A percentile compares a stretch with the other conserved stretches of the same genome.
These are phyloP conservation scores for Eulithis testata DNA, from an alignment of 2,888 invertebrate species.

Conservation along the genomic window DNA sequence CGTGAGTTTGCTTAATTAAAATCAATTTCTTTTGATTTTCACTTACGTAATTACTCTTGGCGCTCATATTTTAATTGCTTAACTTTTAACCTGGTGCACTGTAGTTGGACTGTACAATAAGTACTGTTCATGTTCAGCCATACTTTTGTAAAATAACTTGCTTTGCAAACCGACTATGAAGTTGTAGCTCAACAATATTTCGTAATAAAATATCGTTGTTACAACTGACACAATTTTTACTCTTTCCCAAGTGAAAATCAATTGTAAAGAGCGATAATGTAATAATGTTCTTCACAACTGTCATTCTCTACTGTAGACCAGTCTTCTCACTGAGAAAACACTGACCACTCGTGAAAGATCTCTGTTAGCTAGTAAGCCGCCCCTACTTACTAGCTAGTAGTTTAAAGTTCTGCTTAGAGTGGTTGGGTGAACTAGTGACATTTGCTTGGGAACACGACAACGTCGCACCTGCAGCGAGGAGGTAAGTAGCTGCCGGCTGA, in stretches of 20 bases:
- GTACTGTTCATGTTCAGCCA: no score
- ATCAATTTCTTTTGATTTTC: no score
- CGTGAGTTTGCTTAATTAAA: no score
- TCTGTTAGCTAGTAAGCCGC: conserved; percentile 3
- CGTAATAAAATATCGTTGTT: no score
- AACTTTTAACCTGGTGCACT: no score
- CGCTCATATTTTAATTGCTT: no score
- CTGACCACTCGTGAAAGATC: conserved; percentile 35
- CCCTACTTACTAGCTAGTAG: neutral
- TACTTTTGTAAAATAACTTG: no score
- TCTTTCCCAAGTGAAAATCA: conserved; percentile 46
- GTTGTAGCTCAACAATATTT: no score
- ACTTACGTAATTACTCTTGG: no score
- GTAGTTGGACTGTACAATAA: no score
- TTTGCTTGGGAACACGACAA: conserved; percentile 54
- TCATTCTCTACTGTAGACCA: conserved; percentile 43
- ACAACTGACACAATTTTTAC: no score
- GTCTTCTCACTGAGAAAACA: conserved; percentile 42
- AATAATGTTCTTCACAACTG: conserved; percentile 49
- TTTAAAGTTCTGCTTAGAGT: conserved; percentile 38
- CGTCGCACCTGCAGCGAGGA: conserved; percentile 69
- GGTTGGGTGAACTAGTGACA: conserved; percentile 58
- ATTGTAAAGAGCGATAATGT: conserved; percentile 48
- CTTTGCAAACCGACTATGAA: no score
- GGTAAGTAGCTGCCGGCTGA: conserved; percentile 74